Evolutionary conservation across 2,888 invertebrate species (phyloP).

Genomic region (Epistrophella euchroma): DNA sequence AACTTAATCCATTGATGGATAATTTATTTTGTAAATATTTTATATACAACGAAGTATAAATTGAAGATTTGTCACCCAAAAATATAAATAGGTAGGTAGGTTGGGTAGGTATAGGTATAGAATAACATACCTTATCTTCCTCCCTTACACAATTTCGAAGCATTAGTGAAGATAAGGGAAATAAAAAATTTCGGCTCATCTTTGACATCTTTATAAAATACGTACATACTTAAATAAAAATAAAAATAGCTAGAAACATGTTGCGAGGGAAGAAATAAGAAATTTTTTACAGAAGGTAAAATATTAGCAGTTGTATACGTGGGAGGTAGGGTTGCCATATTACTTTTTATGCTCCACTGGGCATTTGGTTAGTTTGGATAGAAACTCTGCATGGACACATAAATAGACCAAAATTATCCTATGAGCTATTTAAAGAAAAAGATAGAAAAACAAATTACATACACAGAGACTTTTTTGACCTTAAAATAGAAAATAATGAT

Average conservation of each 20-base stretch:
- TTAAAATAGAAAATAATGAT: no score
- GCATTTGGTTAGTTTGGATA: not conserved
- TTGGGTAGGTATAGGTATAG: no score
- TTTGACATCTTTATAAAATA: constrained; percentile 35
- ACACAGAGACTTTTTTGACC: no score
- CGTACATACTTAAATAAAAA: not conserved
- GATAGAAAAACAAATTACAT: no score
- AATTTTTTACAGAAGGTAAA: not conserved
- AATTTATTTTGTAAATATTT: constrained; percentile 71
- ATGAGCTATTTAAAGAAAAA: no score
- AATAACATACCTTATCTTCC: not conserved
- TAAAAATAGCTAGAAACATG: not conserved
- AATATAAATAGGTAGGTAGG: not conserved
- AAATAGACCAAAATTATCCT: no score
- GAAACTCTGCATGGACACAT: not conserved
- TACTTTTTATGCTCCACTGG: not conserved
- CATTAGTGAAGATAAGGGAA: constrained; percentile 16
- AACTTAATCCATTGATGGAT: constrained; percentile 73
- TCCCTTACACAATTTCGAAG: not conserved
- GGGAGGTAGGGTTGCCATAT: not conserved
- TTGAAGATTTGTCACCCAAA: constrained; percentile 39
- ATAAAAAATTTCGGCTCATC: constrained; percentile 57
- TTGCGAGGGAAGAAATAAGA: not conserved
- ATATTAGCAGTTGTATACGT: not conserved
- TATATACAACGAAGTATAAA: constrained; percentile 29